Evolutionary conservation across 1,140 invertebrate species (phyloP), one percentile per base, ranked within the genome.

Genomic region (Solenopsis fugax): DNA sequence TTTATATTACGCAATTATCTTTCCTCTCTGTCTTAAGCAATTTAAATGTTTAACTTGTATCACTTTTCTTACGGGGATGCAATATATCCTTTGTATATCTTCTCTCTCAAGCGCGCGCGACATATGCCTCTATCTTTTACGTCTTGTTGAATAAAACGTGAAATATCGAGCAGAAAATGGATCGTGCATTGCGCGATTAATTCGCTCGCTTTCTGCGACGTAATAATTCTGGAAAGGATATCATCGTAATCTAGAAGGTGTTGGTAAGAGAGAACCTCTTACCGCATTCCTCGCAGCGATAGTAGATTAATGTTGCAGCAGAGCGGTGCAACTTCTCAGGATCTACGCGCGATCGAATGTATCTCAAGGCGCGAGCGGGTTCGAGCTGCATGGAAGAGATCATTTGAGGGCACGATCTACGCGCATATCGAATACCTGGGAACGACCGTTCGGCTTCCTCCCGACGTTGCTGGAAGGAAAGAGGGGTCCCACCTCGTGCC

Each of bases 381-480:
- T 41, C 54, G 62, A 48, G 62, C 62, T 41, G 56, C 48, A 24
- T 56, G 21, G 41, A 71, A 72, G 78, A 81, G 78, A 85, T 87
- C 58, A 72, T 86, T 86, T 50, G 78, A 76, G 65, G 81, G 87
- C 88, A 75, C 41, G 82, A 86, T 88, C 65, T 89, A 54, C 37
- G 67, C 48, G 58, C 73, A 60, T 86, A 89, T 86, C 82, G 82
- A 89, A 86, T 85, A 86, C 69, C 54, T 67, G 88, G 29, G 67
- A 88, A 89, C 69, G 69, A 89, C 29, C 69, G 18, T 58, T 6
- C 24, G 77, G 89, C 64, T 89, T 87, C 88, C 69, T 89, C 71
- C 7, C n/a, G 56, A 54, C 34, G 54, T 45, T 2, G n/a, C 54
- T 45, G 67, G 62, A 58, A 76, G 85, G 87, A 88, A 86, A 45